Percentiles rank a stretch among this genome's conserved stretches.
phyloP scores from a whole-genome alignment of 2,888 invertebrate species.

The Slavum lentiscoides region DNA sequence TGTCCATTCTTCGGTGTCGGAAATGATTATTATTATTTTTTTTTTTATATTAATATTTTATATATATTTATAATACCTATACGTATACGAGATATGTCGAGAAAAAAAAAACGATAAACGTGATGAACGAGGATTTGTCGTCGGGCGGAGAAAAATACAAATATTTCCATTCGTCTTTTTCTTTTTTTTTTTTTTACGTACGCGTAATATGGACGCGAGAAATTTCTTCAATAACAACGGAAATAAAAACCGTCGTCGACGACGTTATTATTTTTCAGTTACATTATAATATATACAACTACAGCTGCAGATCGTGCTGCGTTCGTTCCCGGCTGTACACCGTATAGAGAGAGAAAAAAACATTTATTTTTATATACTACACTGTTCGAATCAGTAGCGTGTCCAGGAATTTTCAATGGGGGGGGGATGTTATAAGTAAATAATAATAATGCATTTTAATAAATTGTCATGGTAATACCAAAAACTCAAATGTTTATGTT shows the following conservation, averaged over 20 bases:
- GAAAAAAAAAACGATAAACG: slow-evolving; percentile 36
- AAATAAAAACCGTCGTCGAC: neutral
- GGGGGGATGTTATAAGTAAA: no score
- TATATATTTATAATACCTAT: slow-evolving; percentile 1
- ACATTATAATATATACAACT: no score
- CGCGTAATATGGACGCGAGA: neutral
- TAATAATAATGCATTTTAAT: no score
- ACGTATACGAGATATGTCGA: slow-evolving; percentile 29
- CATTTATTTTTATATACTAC: no score
- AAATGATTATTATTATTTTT: slow-evolving; percentile 45
- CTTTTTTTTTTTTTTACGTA: neutral
- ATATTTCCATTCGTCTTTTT: slow-evolving; percentile 28
- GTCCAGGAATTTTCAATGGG: no score
- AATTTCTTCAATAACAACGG: neutral
- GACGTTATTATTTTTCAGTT: no score
- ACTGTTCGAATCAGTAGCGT: no score
- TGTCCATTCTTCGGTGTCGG: slow-evolving; percentile 41
- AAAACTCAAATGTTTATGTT: no score
- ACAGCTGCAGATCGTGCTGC: no score
- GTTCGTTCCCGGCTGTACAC: no score
- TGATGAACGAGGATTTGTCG: slow-evolving; percentile 38
- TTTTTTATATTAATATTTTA: neutral
- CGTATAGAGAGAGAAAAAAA: no score
- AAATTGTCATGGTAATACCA: no score
- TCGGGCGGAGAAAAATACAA: slow-evolving; percentile 9